Evolutionary conservation across 92 coral and sea anemone genomes (phyloP).

Genomic region (Bergia sp.): DNA sequence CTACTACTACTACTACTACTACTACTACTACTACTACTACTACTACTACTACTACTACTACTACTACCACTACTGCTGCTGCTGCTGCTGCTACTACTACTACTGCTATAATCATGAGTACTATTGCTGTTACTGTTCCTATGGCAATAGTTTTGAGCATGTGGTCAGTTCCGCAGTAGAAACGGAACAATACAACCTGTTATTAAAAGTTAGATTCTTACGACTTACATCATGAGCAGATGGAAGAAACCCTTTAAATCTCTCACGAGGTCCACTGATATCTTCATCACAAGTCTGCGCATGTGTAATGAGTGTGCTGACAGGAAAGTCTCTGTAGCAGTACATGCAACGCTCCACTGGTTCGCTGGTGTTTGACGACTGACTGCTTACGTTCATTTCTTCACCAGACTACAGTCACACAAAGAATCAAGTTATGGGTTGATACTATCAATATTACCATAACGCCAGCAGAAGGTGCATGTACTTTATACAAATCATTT

Average conservation of each 20-base stretch:
- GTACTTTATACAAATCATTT: too few relatives aligned
- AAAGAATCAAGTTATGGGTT: neutral
- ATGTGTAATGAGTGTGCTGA: constrained; percentile 52
- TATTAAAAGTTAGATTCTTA: neutral
- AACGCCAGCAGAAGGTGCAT: neutral
- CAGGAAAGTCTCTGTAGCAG: constrained; percentile 62
- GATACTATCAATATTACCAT: neutral
- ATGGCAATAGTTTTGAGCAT: neutral
- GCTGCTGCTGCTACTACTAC: too few relatives aligned
- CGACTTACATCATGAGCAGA: constrained; percentile 62
- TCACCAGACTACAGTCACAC: constrained; percentile 23
- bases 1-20: too few relatives aligned
- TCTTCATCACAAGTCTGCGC: constrained; percentile 69
- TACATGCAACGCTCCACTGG: constrained; percentile 60
- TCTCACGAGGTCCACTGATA: constrained; percentile 64
- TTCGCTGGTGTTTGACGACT: constrained; percentile 10
- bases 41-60: too few relatives aligned
- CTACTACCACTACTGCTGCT: too few relatives aligned
- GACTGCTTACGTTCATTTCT: constrained; percentile 6
- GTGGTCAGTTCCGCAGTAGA: too few relatives aligned
- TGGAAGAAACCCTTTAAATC: constrained; percentile 58
- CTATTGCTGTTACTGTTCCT: too few relatives aligned
- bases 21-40: too few relatives aligned
- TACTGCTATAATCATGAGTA: too few relatives aligned
- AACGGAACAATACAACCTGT: neutral